A percentile compares a stretch with the other conserved stretches of the same genome.
Evolutionary conservation across 2,113 vertebrate genomes (phyloP).

Genomic region (Pardalotus punctatus): DNA sequence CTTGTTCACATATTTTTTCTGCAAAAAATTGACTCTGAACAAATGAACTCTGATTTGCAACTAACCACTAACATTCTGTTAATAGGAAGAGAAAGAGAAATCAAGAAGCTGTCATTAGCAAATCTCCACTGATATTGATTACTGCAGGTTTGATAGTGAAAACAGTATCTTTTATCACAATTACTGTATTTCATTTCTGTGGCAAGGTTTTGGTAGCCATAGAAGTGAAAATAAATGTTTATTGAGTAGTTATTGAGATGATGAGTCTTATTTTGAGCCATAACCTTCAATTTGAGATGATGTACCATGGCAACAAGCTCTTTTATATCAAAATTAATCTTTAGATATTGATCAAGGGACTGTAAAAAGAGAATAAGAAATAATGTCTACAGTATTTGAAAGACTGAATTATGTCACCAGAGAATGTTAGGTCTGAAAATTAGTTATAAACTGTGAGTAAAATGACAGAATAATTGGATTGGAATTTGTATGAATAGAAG

Average conservation of each 20-base stretch:
- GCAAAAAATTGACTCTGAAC: neutral
- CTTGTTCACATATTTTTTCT: neutral
- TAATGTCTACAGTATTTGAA: neutral
- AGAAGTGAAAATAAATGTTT: neutral
- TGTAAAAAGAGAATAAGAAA: neutral
- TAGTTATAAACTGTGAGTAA: neutral
- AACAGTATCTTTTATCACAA: neutral
- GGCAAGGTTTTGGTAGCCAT: neutral
- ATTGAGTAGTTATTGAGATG: neutral
- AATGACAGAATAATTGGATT: neutral
- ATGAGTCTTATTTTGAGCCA: neutral
- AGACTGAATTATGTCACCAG: neutral
- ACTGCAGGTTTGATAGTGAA: neutral
- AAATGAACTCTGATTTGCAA: neutral
- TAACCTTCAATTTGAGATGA: neutral
- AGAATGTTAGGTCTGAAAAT: neutral
- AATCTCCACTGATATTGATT: neutral
- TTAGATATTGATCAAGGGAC: neutral
- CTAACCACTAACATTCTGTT: neutral
- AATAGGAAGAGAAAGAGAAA: neutral
- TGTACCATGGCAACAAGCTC: neutral
- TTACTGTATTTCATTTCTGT: neutral
- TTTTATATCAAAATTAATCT: neutral
- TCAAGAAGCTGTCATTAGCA: neutral
- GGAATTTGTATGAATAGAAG: neutral